These are phyloP conservation scores for Neuroscelio doddi DNA, from an alignment of 2,888 invertebrate genomes.

Conservation along the genomic window DNA sequence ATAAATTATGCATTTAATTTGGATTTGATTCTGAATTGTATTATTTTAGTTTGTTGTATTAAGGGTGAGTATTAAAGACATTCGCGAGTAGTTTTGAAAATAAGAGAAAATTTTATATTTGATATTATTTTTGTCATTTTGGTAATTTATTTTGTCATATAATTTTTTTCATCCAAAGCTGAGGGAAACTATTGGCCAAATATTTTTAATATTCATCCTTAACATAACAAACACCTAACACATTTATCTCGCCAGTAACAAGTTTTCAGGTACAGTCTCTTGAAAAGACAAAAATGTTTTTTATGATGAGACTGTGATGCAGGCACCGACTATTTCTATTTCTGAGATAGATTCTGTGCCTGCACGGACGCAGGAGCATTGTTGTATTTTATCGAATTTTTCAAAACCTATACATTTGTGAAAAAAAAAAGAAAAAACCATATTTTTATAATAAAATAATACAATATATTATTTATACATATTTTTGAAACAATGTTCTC, in stretches of 20 bases:
- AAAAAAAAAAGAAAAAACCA: not conserved
- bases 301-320: conserved; percentile 68
- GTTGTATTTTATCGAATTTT: conserved; percentile 51
- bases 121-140: too few relatives aligned
- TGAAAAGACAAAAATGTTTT: conserved; percentile 34
- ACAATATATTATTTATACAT: not conserved
- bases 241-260: conserved; percentile 70
- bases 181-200: too few relatives aligned
- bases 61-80: too few relatives aligned
- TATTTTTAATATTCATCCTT: conserved; percentile 16
- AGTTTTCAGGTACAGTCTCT: conserved; percentile 77
- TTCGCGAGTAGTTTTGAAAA: too few relatives aligned
- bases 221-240: conserved; percentile 20
- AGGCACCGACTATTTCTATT: conserved; percentile 76
- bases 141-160: too few relatives aligned
- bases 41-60: conserved; percentile 9
- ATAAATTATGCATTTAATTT: not conserved
- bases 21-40: not conserved
- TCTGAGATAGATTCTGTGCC: conserved; percentile 76
- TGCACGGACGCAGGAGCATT: conserved; percentile 70
- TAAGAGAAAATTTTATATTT: too few relatives aligned
- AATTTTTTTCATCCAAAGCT: too few relatives aligned
- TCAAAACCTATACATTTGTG: conserved; percentile 2
- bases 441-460: not conserved
- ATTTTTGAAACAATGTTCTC: conserved; percentile 56